Evolutionary conservation across 2,113 vertebrate species (phyloP), one percentile per base, ranked within the genome.

Genomic region (Aptenodytes patagonicus): DNA sequence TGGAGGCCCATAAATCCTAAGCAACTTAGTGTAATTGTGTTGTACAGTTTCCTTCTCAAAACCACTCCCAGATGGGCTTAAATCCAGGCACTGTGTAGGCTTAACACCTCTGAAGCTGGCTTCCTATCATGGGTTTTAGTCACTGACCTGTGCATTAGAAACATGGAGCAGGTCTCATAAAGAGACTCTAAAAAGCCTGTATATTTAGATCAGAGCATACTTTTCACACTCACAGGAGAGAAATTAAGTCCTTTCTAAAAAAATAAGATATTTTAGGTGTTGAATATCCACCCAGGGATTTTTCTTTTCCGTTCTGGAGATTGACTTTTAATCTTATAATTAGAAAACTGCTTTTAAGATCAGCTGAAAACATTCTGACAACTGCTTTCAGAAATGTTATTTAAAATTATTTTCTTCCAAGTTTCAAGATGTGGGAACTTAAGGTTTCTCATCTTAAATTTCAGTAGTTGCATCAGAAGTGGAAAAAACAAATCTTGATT

Each of bases 61-160:
- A 26, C 12, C 4, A 19, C 9, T 38, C 12, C 22, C 12, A 44
- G 26, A 15, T 42, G 38, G 64, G 11, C 47, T 89, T 31, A 75
- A 75, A 78, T 83, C 29, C n/a, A 82, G 61, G 51, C 5, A 9
- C 21, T 36, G 28, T 66, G 38, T 24, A 58, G 42, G n/a, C 14
- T 91, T 83, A 93, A 76, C 38, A 32, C 57, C 47, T 72, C 61
- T 71, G 78, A 83, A 85, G n/a, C 36, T 96, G 90, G 70, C 51
- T 91, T 83, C 26, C 3, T 8, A 38, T 20, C 4, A 3, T 11
- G 14, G 19, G 3, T 32, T 91, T 91, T 76, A 6, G 17, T 36
- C 14, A 34, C 31, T 62, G 40, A 62, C 19, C 18, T 73, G 8
- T 14, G 7, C 28, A 78, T 32, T 25, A 9, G 28, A 66, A 87